Evolutionary conservation across 2,797 vertebrate genomes (phyloP).

Genomic region (Poecilia wingei): DNA sequence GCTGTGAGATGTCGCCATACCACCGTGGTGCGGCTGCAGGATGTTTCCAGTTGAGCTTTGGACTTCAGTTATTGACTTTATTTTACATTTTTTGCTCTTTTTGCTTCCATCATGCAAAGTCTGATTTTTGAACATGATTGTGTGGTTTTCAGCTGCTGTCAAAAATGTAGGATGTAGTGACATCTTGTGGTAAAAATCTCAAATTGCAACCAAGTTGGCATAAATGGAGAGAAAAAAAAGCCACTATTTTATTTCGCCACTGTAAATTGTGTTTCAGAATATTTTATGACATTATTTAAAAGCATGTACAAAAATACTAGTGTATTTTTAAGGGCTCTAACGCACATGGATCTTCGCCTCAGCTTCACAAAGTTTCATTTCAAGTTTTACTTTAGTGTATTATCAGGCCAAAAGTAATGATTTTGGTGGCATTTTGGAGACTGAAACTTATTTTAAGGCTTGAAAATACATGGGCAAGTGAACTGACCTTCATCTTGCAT

Average conservation of each 20-base stretch:
- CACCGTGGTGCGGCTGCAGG: neutral
- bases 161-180: neutral
- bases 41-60: neutral
- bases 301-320: neutral
- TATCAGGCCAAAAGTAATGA: neutral
- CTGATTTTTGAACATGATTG: neutral
- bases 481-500: neutral
- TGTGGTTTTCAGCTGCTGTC: neutral
- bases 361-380: neutral
- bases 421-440: neutral
- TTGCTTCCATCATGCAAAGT: neutral
- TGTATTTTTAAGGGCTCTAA: neutral
- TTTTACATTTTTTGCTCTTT: too few species aligned
- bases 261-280: neutral
- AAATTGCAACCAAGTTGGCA: neutral
- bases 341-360: too few species aligned
- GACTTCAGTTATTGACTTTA: neutral
- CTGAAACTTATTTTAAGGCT: neutral
- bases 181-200: neutral
- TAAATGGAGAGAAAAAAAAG: neutral
- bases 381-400: neutral
- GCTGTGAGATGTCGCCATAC: neutral
- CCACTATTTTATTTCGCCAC: neutral
- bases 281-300: neutral
- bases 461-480: neutral